Evolutionary conservation across 2,888 invertebrate species (phyloP).

Genomic region (Eudasyphora cyanicolor): DNA sequence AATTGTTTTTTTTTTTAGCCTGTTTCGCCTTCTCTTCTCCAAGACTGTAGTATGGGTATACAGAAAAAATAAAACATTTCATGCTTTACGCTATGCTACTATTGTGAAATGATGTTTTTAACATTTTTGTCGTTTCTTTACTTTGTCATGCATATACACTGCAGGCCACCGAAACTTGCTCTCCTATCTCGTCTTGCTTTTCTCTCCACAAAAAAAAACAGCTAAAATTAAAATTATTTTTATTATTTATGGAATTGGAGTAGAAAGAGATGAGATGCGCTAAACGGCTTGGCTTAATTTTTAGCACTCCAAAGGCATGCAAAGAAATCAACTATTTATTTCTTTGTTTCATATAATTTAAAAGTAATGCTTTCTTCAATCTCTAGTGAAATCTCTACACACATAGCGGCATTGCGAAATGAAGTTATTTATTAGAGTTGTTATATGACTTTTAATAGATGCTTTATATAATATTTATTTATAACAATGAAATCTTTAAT

Average conservation of each 20-base stretch:
- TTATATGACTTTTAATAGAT: no score
- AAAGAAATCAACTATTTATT: no score
- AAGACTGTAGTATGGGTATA: no score
- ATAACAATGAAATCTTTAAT: no score
- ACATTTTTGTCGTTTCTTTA: conserved; percentile 11
- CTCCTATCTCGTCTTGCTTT: no score
- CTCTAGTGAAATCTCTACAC: no score
- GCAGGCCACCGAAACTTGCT: no score
- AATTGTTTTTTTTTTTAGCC: neutral
- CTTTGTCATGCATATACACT: neutral
- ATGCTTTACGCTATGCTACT: neutral
- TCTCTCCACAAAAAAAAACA: neutral
- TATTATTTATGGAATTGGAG: neutral
- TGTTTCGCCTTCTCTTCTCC: neutral
- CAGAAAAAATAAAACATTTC: neutral
- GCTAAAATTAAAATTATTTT: neutral
- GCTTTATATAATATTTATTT: no score
- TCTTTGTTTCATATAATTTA: no score
- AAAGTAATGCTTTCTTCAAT: no score
- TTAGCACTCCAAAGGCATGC: neutral
- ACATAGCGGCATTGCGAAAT: no score
- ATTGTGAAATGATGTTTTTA: neutral
- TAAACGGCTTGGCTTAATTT: neutral
- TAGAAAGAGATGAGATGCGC: neutral
- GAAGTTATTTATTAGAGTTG: no score